Evolutionary conservation across 2,888 invertebrate species (phyloP), one percentile per base, ranked within the genome.

Genomic region (Entomobrya multifasciata): DNA sequence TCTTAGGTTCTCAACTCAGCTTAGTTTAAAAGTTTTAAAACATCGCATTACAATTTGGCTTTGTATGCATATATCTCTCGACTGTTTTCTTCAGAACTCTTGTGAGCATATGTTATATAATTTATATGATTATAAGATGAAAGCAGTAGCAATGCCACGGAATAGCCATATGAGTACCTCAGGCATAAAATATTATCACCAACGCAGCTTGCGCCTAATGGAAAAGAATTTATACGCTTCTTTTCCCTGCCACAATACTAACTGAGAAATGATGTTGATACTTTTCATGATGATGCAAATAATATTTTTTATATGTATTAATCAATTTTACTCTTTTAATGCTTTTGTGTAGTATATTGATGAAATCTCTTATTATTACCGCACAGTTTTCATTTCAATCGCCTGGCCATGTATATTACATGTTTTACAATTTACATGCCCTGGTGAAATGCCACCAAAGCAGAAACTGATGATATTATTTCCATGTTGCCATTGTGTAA

Each of bases 201-300:
- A n/a, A 17, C 81, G 70, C 82, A 87, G 87, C 81, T 82, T 87
- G 82, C 47, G 77, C 74, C 70, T 81, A 80, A 80, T 86, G 65
- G 72, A 74, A 49, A 86, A 72, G 65, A 80, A 65, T 80, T 72
- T 74, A 62, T 41, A 47, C 49, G 36, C 25, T 77, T 49, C 76
- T 60, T 67, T 62, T 57, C 8, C 36, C 36, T 6, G 4, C 8
- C 36, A 36, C 55, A 70, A 83, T 60, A 74, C 70, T n/a, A n/a
- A 47, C 44, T 44, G 62, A 52, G 74, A 83, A 44, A 62, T 60
- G 52, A 36, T 36, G 36, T 36, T 60, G 52, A 36, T 36, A 8
- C 8, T 36, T 36, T 36, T 36, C 5, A 36, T 44, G 79, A 52
- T 57, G 82, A 47, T 52, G 70, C 70, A 81, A 65, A 81, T 65